phyloP scores from a whole-genome alignment of 2,797 vertebrate genomes.

The Lycodopsis pacificus region DNA sequence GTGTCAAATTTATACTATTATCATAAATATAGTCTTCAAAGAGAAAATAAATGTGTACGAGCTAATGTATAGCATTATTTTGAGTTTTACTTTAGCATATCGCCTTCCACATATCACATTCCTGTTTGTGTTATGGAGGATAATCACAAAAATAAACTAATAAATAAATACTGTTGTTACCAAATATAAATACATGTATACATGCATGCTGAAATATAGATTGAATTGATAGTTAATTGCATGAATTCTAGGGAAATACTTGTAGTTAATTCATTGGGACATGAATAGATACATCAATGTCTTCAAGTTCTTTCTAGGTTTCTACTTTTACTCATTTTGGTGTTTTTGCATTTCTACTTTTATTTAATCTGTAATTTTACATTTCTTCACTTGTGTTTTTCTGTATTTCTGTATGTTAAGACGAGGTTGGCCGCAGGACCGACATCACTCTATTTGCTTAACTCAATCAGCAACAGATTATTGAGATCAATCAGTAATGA shows the following conservation, averaged over 20 bases:
- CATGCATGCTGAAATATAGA: neutral
- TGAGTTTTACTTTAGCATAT: neutral
- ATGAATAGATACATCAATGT: neutral
- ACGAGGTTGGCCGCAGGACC: neutral
- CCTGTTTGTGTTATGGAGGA: neutral
- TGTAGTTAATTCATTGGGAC: neutral
- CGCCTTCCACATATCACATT: neutral
- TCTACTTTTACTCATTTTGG: neutral
- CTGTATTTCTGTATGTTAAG: neutral
- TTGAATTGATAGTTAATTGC: neutral
- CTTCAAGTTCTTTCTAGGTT: neutral
- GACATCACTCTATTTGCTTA: neutral
- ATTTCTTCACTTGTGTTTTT: neutral
- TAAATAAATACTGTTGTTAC: neutral
- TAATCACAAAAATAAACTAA: too few species aligned
- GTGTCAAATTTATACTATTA: neutral
- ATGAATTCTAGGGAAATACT: neutral
- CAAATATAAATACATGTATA: neutral
- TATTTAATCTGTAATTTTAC: neutral
- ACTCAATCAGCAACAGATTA: neutral
- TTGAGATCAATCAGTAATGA: neutral
- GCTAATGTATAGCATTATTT: too few species aligned
- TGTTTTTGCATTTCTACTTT: neutral
- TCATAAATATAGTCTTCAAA: neutral
- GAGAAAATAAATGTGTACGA: too few species aligned